Evolutionary conservation across 2,888 invertebrate species (phyloP).

Genomic region (Ditylenchus weischeri): DNA sequence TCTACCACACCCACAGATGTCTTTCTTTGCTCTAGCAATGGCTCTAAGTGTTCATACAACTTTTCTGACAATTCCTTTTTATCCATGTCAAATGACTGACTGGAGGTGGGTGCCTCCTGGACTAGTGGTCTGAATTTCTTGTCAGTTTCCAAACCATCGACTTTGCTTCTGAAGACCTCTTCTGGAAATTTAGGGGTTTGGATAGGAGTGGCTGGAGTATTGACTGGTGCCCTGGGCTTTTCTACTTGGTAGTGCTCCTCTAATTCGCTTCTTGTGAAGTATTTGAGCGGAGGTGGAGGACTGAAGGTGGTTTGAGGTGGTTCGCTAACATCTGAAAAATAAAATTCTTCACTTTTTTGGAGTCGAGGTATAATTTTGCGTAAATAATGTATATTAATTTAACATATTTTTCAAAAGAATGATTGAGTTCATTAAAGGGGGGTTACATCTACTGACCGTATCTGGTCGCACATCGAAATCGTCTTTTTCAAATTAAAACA

Average conservation of each 20-base stretch:
- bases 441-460: too few species aligned
- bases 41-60: conserved; percentile 5
- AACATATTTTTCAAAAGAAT: too few species aligned
- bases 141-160: conserved; percentile 12
- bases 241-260: not conserved
- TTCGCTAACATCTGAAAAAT: too few species aligned
- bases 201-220: conserved; percentile 18
- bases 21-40: conserved; percentile 3
- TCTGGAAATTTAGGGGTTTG: not conserved
- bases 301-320: too few species aligned
- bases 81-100: not conserved
- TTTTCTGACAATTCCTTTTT: not conserved
- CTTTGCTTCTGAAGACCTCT: conserved; percentile 16
- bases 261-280: not conserved
- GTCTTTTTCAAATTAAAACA: too few species aligned
- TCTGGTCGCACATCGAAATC: too few species aligned
- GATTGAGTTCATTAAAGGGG: too few species aligned
- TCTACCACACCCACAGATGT: not conserved
- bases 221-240: conserved; percentile 10
- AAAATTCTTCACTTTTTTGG: not conserved
- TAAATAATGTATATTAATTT: too few species aligned
- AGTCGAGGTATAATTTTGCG: too few species aligned
- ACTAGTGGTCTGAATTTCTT: conserved; percentile 7
- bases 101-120: conserved; percentile 17
- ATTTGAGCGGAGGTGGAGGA: not conserved